Evolutionary conservation across 2,113 vertebrate genomes (phyloP).

Genomic region (Sander vitreus): DNA sequence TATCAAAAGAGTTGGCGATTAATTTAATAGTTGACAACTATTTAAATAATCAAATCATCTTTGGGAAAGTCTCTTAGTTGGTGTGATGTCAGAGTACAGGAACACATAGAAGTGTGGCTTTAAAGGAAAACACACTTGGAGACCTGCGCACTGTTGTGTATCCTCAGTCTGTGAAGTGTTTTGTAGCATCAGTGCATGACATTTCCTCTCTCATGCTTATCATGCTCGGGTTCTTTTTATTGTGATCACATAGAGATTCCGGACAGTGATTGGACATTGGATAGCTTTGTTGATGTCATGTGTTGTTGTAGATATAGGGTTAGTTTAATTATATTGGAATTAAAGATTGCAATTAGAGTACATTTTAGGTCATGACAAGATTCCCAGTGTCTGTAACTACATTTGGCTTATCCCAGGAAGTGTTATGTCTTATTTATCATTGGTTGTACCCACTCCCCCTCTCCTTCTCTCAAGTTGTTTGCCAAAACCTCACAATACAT

Average conservation of each 20-base stretch:
- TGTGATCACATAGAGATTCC: not conserved
- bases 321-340: not conserved
- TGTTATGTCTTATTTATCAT: not conserved
- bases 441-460: not conserved
- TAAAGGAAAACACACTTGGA: not conserved
- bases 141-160: not conserved
- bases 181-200: not conserved
- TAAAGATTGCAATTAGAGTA: not conserved
- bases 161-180: not conserved
- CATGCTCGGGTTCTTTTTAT: too few species aligned
- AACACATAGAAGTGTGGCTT: not conserved
- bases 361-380: not conserved
- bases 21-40: too few species aligned
- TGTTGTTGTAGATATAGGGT: not conserved
- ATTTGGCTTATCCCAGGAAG: not conserved
- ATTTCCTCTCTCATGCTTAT: not conserved
- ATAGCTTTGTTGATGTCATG: not conserved
- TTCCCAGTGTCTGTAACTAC: not conserved
- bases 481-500: not conserved
- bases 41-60: too few species aligned
- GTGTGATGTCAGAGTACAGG: constrained; percentile 13
- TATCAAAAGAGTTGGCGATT: too few species aligned
- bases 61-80: constrained; percentile 22
- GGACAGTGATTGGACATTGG: not conserved
- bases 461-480: not conserved